Conservation (phyloP, 1,140 invertebrate species). For the Hetaerina americana region DNA sequence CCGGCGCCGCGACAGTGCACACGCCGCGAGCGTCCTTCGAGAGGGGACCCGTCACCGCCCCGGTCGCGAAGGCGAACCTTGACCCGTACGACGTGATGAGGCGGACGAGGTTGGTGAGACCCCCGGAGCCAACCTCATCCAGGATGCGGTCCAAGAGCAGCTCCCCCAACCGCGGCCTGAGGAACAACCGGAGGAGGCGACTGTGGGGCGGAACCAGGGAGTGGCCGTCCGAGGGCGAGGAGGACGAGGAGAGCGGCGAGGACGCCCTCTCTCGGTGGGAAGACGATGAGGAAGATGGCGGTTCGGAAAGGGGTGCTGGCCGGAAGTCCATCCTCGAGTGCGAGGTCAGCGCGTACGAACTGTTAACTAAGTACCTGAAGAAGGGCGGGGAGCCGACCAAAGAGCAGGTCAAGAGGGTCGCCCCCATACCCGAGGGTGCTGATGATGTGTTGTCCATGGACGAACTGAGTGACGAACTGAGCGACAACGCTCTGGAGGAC, state of each 20-base stretch:
- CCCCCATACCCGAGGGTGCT: background rate
- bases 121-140: background rate
- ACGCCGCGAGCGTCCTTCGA: too few species aligned
- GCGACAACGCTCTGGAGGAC: conserved; percentile 34
- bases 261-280: conserved; percentile 6
- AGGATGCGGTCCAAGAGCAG: background rate
- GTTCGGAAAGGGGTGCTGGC: conserved; percentile 20
- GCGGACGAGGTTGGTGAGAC: background rate
- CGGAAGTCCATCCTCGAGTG: conserved; percentile 65
- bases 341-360: conserved; percentile 71
- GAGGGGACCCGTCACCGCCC: background rate
- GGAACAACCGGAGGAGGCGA: background rate
- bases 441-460: conserved; percentile 11
- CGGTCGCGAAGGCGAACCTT: background rate
- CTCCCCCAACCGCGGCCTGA: background rate
- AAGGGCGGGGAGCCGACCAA: conserved; percentile 16
- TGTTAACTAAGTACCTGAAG: conserved; percentile 39
- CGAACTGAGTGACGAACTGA: conserved; percentile 31
- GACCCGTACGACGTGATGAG: background rate
- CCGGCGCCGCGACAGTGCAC: background rate
- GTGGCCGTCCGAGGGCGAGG: background rate
- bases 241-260: conserved; percentile 2
- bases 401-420: conserved; percentile 7
- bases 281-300: conserved; percentile 10
- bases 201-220: background rate